Percentiles rank a stretch among this genome's conserved stretches.
Evolutionary conservation across 2,888 invertebrate species (phyloP).

Genomic region (Parthenolecanium corni): DNA sequence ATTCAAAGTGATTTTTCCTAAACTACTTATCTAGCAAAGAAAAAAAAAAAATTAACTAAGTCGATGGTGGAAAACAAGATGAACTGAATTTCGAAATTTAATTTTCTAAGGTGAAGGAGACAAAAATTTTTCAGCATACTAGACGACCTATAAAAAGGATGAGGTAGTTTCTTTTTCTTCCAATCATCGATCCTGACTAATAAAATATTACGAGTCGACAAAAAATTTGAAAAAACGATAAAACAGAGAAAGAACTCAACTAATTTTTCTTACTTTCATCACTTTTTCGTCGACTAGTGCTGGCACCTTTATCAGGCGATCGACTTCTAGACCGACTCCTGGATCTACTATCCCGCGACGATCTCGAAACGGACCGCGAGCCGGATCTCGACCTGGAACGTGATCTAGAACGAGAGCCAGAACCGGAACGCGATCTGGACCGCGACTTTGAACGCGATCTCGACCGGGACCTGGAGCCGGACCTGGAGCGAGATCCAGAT

Average conservation of each 20-base stretch:
- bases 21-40: too few species aligned
- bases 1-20: too few species aligned
- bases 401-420: constrained; percentile 33
- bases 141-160: too few species aligned
- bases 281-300: not conserved
- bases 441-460: constrained; percentile 33
- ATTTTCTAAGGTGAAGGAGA: too few species aligned
- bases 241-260: not conserved
- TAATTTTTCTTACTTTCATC: not conserved
- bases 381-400: constrained; percentile 13
- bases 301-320: constrained; percentile 26
- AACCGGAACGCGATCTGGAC: constrained; percentile 36
- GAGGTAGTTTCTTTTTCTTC: too few species aligned
- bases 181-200: too few species aligned
- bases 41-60: too few species aligned
- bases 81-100: too few species aligned
- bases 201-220: too few species aligned
- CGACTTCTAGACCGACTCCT: constrained; percentile 7
- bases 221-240: not conserved
- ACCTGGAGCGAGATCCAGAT: constrained; percentile 35
- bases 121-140: too few species aligned
- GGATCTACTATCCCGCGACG: constrained; percentile 28
- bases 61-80: too few species aligned
- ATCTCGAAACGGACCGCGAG: constrained; percentile 23
- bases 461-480: constrained; percentile 35